Conservation (phyloP, 2,888 invertebrate genomes). For the Aphodius sticticus region DNA sequence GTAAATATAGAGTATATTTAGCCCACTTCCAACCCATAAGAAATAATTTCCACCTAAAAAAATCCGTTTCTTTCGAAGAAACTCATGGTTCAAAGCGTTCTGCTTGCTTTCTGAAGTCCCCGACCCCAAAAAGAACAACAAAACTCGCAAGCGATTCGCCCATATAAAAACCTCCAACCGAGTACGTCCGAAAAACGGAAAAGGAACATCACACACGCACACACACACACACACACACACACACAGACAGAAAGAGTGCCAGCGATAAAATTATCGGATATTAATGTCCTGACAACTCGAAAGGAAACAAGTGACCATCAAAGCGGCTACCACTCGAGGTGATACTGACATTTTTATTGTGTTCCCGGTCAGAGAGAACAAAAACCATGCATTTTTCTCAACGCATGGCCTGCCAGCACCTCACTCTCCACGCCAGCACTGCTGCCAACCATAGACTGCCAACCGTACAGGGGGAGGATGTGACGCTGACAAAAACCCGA, state of each 20-base stretch:
- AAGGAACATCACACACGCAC: neutral
- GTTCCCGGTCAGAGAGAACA: neutral
- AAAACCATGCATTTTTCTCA: constrained; percentile 4
- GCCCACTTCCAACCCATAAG: too few relatives aligned
- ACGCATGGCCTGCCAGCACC: neutral
- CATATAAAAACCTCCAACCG: neutral
- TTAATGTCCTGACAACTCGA: constrained; percentile 21
- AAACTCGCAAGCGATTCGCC: neutral
- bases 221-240: too few relatives aligned
- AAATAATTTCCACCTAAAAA: neutral
- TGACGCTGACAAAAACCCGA: constrained; percentile 11
- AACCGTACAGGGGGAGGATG: constrained; percentile 14
- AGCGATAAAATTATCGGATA: constrained; percentile 20
- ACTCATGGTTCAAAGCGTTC: neutral
- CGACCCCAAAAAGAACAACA: neutral
- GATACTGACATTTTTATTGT: constrained; percentile 16
- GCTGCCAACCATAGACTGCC: neutral
- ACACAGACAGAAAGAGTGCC: neutral
- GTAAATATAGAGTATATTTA: too few relatives aligned
- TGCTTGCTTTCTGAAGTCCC: neutral
- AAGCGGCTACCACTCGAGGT: neutral
- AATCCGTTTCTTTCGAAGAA: neutral
- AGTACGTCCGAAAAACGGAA: neutral
- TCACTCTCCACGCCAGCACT: constrained; percentile 10
- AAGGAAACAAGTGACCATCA: constrained; percentile 19